Evolutionary conservation across 2,797 vertebrate genomes (phyloP).

Genomic region (Girardinus metallicus): DNA sequence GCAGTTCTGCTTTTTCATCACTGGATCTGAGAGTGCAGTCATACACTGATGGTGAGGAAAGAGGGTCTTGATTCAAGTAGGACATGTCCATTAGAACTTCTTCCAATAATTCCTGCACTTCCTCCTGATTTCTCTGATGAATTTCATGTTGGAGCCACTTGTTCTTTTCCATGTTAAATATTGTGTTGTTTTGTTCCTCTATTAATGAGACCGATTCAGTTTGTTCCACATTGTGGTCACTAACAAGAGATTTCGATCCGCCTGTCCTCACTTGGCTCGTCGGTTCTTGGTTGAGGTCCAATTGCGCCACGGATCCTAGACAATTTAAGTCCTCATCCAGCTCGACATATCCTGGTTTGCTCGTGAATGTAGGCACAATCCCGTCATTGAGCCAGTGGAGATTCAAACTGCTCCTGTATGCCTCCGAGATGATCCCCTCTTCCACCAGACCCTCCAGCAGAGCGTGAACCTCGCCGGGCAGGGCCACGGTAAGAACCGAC

Average conservation of each 20-base stretch:
- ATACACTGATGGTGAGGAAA: background rate
- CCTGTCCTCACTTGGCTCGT: background rate
- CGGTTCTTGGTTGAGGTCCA: background rate
- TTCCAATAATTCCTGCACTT: conserved; percentile 8
- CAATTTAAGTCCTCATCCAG: background rate
- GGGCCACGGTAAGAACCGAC: conserved; percentile 64
- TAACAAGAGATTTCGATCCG: background rate
- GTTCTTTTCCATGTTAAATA: background rate
- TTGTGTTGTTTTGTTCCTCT: background rate
- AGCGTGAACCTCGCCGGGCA: conserved; percentile 53
- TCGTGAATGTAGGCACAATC: accelerated
- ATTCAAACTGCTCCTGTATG: conserved; percentile 73
- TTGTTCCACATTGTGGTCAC: conserved; percentile 4
- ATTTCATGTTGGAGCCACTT: background rate
- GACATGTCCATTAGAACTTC: background rate
- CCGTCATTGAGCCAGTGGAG: background rate
- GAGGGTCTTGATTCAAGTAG: background rate
- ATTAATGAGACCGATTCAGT: background rate
- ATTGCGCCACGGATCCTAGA: background rate
- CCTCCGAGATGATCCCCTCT: conserved; percentile 76
- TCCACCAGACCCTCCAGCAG: conserved; percentile 74
- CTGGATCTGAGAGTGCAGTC: background rate
- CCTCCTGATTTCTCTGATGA: background rate
- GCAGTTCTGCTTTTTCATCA: conserved; percentile 17
- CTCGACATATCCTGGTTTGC: background rate